phyloP scores from a whole-genome alignment of 2,113 vertebrate species.

The Centrocercus urophasianus region DNA sequence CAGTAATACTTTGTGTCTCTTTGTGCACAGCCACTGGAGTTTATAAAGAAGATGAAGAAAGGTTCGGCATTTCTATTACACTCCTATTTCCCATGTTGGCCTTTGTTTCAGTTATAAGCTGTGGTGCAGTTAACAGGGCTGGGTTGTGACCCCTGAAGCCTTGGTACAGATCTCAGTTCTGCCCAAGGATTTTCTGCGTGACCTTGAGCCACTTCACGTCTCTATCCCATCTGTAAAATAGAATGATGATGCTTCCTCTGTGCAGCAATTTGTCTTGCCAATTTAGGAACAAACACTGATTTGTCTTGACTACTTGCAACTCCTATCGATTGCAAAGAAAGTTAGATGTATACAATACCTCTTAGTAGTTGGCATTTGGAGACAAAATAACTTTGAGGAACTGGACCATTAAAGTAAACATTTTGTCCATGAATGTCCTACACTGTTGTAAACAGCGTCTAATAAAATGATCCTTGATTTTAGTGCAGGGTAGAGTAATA shows the following conservation, averaged over 20 bases:
- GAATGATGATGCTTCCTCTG: slow-evolving; percentile 33
- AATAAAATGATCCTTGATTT: not conserved
- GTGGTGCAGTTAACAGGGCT: not conserved
- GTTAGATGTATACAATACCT: not conserved
- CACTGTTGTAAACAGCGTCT: not conserved
- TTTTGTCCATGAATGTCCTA: not conserved
- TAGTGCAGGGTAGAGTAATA: not conserved
- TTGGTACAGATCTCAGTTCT: not conserved
- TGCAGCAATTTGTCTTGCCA: slow-evolving; percentile 11
- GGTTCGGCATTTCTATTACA: not conserved
- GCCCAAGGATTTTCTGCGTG: not conserved
- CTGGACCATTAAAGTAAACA: not conserved
- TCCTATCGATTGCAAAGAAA: slow-evolving; percentile 13
- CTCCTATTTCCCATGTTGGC: not conserved
- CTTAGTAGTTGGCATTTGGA: not conserved
- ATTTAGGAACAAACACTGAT: slow-evolving; percentile 30
- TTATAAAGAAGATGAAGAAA: not conserved
- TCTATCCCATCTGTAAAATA: not conserved
- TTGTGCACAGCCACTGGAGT: not conserved
- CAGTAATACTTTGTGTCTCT: not conserved
- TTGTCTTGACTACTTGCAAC: not conserved
- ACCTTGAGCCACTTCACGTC: not conserved
- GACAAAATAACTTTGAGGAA: slow-evolving; percentile 45
- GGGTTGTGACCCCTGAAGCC: not conserved
- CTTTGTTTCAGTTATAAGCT: not conserved